phyloP scores from a whole-genome alignment of 1,140 invertebrate genomes.

The Eueides isabella region DNA sequence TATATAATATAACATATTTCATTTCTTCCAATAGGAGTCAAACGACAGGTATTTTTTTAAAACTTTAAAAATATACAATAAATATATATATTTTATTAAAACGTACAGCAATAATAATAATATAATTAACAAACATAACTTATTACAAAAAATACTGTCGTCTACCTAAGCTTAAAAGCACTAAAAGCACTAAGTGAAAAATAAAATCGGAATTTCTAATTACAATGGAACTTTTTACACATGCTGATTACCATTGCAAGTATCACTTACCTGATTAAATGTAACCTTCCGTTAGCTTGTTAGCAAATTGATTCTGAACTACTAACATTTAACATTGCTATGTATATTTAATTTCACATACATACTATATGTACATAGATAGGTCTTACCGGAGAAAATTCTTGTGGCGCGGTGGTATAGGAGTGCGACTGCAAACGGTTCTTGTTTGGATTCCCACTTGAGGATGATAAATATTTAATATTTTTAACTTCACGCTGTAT shows the following conservation, averaged over 20 bases:
- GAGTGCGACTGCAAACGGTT: too few species aligned
- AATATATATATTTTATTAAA: too few species aligned
- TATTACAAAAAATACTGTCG: not conserved
- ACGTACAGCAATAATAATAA: too few species aligned
- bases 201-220: not conserved
- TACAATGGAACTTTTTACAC: not conserved
- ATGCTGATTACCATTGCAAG: not conserved
- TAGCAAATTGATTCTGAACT: not conserved
- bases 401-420: too few species aligned
- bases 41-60: too few species aligned
- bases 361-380: not conserved
- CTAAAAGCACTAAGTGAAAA: not conserved
- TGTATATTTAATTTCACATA: not conserved
- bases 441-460: too few species aligned
- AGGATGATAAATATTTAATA: too few species aligned
- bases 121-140: not conserved
- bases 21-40: too few species aligned
- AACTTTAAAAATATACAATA: too few species aligned
- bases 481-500: too few species aligned
- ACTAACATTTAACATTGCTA: not conserved
- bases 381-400: too few species aligned
- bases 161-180: not conserved
- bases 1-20: too few species aligned
- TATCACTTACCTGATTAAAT: slow-evolving; percentile 10
- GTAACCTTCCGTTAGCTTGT: not conserved